Evolutionary conservation across 2,113 vertebrate genomes (phyloP), one percentile per base, ranked within the genome.

Genomic region (Rutilus rutilus): DNA sequence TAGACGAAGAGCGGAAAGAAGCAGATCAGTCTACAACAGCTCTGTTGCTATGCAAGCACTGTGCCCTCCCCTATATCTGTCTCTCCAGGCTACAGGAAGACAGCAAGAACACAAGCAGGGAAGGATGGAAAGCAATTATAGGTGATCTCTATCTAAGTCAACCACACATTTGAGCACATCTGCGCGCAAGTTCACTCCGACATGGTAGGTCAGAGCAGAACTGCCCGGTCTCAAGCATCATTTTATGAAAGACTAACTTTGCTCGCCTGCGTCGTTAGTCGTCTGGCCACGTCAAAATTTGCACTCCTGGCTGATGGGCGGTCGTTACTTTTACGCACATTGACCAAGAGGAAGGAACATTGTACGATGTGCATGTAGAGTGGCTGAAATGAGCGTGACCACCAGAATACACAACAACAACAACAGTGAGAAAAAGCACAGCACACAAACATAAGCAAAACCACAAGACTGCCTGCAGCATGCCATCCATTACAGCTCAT

Each of bases 11-110:
- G 36, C 1, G 1, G 1, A 64, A 75, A 77, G 1, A 54, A 19
- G 45, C 42, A 4, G 17, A 50, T 25, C 42, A 78, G 25, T 80
- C 64, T 65, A 82, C 75, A 52, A 85, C 60, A 50, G 62, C 52
- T 47, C 83, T 87, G 89, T 89, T 90, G 88, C 89, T 89, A 90
- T 83, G 88, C 88, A 78, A 89, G 83, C 67, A 59, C 65, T 7
- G 33, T 59, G 50, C 60, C 86, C 52, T 50, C 39, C 65, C 64
- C 50, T 65, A 52, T 25, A 74, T 79, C 25, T 33, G 60, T 74
- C 79, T 75, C 83, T 52, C 69, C 14, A 42, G 27, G 85, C 54
- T 65, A 62, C 78, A 76, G 75, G 77, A 19, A 67, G 30, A 86
- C n/a, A n/a, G 73, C 52, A 86, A 64, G 52, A 69, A 65, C 71